Base-by-base conservation (phyloP, 2,797 vertebrate genomes). In the Karalla daura region DNA sequence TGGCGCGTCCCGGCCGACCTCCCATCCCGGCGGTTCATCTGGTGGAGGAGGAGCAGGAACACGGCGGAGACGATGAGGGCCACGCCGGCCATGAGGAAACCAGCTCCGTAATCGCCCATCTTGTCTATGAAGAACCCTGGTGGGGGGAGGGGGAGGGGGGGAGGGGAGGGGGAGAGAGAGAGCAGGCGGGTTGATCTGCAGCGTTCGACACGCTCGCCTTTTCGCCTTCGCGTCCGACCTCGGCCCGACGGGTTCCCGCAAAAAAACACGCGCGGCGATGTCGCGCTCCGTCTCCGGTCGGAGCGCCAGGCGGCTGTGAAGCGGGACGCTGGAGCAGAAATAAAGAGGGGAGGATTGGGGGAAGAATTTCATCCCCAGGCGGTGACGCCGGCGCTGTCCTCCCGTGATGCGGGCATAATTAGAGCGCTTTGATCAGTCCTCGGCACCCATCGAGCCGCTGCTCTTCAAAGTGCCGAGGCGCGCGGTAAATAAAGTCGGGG, bases 81-180 rank as follows among this genome's bases (percentile, higher is more conserved):
- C 56, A 83, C 83, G 3, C 84, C 91, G 1, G 89, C 81, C 88
- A 85, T 86, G 36, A 90, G 51, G 66, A 92, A 92, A 9, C 83
- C 82, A 0, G 59, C 72, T 13, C 85, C 76, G 1, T 91, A 90
- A 56, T 87, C 80, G n/a, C 46, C 76, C 90, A 86, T 91, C 70
- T 83, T 83, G 81, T 92, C 90, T 25, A 90, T 90, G 63, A 92
- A 89, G 70, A 85, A 71, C 25, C 89, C 91, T 92, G 35, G 68
- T 76, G 60, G 20, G 12, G 56, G n/a, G n/a, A n/a, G n/a, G n/a
- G n/a, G n/a, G n/a, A n/a, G n/a, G n/a, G n/a, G n/a, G n/a, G 55
- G 63, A 23, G 12, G 4, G 14, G 0, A 3, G 21, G 35, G 63
- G 23, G 50, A n/a, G n/a, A n/a, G n/a, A 58, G 63, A 23, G 12